Base-by-base conservation (phyloP, 1,140 invertebrate species). In the Ganaspis sp. region DNA sequence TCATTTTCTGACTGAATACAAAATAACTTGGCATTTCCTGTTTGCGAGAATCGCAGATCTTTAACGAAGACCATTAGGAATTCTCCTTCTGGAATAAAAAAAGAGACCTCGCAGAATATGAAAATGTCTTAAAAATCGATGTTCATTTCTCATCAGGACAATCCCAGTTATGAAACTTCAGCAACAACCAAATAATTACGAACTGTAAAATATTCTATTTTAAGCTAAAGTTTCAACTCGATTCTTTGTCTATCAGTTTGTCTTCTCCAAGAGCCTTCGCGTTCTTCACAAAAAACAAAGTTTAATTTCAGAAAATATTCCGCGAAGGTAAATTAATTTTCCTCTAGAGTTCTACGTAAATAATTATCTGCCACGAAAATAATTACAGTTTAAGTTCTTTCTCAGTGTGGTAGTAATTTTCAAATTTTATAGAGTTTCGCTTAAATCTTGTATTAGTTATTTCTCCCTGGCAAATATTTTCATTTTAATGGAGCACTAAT, bases 1-100 rank as follows among this genome's bases (percentile, higher is more conserved):
- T n/a, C n/a, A n/a, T n/a, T n/a, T n/a, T n/a, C n/a, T n/a, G n/a
- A 26, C 11, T 64, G 3, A 23, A 64, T 64, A 15, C 11, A 29
- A 64, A 29, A 64, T 64, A 64, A 26, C 54, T 26, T 64, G 23
- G 54, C 54, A 64, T 26, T 64, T 64, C 54, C 26, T 64, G 26
- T 64, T n/a, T 26, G 11, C 4, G 54, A 26, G 23, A 64, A 64
- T 64, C 23, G 54, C 21, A 3, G 21, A 64, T 64, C 54, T 29
- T 54, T 64, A 64, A 64, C 54, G 12, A 64, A 23, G 21, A 64
- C 54, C 54, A 64, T 64, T 26, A 64, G 29, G 9, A 15, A 64
- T 64, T 29, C 11, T 29, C 11, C 26, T 2, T 4, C 9, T n/a
- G 3, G 11, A 58, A 49, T 49, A 49, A 12, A 23, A 29, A 12